A percentile compares a stretch with the other conserved stretches of the same genome.
Evolutionary conservation across 2,113 vertebrate genomes (phyloP).

Genomic region (Callipepla squamata): DNA sequence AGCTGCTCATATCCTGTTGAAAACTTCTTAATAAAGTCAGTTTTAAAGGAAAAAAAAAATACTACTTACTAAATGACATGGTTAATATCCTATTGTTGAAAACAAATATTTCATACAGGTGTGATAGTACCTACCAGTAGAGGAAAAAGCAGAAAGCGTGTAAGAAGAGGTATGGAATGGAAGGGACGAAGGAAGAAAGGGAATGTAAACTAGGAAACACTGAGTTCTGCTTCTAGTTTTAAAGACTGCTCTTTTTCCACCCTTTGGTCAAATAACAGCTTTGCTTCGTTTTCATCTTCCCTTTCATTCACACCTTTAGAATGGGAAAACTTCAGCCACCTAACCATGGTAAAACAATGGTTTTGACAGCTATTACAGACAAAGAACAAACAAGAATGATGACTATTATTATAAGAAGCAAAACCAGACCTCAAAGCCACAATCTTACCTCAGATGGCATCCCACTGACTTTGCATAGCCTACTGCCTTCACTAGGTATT

Average conservation of each 20-base stretch:
- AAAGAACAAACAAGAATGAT: conserved; percentile 25
- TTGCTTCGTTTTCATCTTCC: neutral
- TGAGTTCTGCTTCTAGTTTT: neutral
- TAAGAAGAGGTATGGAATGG: neutral
- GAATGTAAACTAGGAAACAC: neutral
- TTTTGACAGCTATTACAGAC: neutral
- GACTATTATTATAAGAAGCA: neutral
- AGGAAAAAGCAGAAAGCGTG: neutral
- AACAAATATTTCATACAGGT: neutral
- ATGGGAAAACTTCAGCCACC: neutral
- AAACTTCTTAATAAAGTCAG: neutral
- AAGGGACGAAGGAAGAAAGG: neutral
- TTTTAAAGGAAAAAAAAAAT: no score
- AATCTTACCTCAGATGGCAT: neutral
- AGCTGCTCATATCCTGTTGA: neutral
- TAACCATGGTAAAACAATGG: neutral
- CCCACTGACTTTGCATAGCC: neutral
- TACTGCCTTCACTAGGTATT: neutral
- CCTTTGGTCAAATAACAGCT: neutral
- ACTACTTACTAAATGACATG: neutral
- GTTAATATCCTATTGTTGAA: neutral
- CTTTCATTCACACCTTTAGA: neutral
- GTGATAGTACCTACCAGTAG: neutral
- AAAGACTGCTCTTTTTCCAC: neutral
- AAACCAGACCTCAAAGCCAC: neutral